Evolutionary conservation across 2,113 vertebrate species (phyloP), one percentile per base, ranked within the genome.

Genomic region (Trochalopteron elliotii): DNA sequence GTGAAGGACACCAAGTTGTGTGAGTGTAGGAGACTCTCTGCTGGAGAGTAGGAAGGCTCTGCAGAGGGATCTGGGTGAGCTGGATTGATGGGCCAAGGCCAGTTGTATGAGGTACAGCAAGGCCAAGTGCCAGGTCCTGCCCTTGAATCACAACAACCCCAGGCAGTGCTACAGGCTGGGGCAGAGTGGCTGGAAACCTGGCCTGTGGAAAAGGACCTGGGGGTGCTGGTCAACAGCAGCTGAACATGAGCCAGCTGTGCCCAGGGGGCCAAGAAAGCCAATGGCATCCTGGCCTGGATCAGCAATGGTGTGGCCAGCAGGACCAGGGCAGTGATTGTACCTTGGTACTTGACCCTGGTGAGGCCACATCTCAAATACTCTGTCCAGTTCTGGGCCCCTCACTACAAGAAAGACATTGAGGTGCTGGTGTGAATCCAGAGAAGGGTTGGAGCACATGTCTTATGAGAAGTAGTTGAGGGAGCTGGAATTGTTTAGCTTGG

Each of bases 341-440:
- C 16, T 4, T 19, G 6, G 23, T 10, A 57, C 2, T 12, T 0
- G 0, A 6, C 37, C 18, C 33, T 11, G 17, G 4, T 59, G 52
- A 52, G 44, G 57, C 9, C 15, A 13, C 52, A 65, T 7, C 14
- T 53, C 10, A 5, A 28, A 40, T 7, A 14, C 39, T 20, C 0
- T 16, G 17, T 53, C 8, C 28, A 11, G 5, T n/a, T 52, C n/a
- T 59, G 65, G 24, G 20, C 6, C 31, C 23, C 16, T 25, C 20
- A 12, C 3, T 45, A 27, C 53, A 59, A 35, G 6, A 12, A 39
- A 5, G 65, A 40, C 17, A 23, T 0, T 15, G 40, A 20, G 40
- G 10, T 1, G 15, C 3, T 74, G 82, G n/a, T 10, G 18, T 0
- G 0, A 2, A 15, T 55, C 25, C 25, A 47, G 30, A 59, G n/a